Evolutionary conservation across 2,113 vertebrate genomes (phyloP), one percentile per base, ranked within the genome.

Genomic region (Turdus rufiventris): DNA sequence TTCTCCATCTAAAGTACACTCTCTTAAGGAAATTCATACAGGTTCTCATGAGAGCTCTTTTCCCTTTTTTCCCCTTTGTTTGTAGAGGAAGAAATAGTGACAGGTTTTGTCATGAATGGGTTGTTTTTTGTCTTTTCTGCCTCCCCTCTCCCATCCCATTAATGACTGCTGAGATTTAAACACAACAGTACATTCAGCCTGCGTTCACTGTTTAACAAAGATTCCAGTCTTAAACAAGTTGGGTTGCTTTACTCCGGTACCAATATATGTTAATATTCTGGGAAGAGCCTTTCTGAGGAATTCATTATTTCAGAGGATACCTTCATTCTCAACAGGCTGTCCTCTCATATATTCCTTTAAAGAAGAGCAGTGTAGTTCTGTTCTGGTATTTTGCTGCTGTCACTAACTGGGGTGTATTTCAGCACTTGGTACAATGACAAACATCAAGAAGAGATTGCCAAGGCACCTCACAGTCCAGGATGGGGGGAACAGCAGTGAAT

Each of bases 1-100:
- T 91, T 96, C 62, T 91, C 83, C 91, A 71, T 79, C 87, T 88
- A 53, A 95, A 97, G 97, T 95, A 89, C 93, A 85, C 88, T 90
- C 98, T 97, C 95, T 98, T 92, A 67, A 97, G 96, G 95, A 96
- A 95, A 89, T 85, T 96, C 87, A 84, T 42, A 79, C 38, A 62
- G 83, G 84, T 89, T 86, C 94, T 82, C 75, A 76, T 36, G 36
- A 94, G 60, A 96, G 88, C 86, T 72, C 94, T 94, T 95, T 21
- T 21, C 62, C 94, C 81, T 76, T 81, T 81, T 54, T 2, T 40
- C n/a, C 34, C 11, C 34, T 50, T n/a, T 97, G 95, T 98, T 98
- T 98, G 95, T 82, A 62, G 70, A 97, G 42, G 91, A 94, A 95
- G 85, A 92, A 92, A 81, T 93, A 97, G 96, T 94, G 91, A 93